A percentile compares a stretch with the other conserved stretches of the same genome.
phyloP scores from a whole-genome alignment of 2,797 vertebrate genomes.

The Bradypus variegatus region DNA sequence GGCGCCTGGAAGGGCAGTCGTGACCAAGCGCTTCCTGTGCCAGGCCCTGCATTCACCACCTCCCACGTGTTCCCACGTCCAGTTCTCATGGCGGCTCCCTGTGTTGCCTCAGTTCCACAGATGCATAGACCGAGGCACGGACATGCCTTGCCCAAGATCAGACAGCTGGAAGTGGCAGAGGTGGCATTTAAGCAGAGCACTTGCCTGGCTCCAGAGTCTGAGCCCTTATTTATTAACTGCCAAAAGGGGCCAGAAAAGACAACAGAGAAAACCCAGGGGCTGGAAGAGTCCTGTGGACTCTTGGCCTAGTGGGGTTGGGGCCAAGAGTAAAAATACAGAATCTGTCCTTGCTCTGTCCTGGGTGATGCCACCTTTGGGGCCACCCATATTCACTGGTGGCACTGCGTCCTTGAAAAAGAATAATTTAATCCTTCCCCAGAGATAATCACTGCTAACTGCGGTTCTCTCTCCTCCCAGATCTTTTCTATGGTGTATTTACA shows the following conservation, averaged over 20 bases:
- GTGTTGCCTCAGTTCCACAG: neutral
- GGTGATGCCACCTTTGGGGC: neutral
- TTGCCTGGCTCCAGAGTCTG: neutral
- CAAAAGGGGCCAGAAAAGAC: neutral
- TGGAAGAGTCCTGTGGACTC: neutral
- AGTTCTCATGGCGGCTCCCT: neutral
- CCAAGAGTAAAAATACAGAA: neutral
- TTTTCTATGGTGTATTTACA: neutral
- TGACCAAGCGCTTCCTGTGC: neutral
- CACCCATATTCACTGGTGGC: neutral
- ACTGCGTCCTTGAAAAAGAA: neutral
- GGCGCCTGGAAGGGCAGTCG: fast-evolving
- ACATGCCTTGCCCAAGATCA: neutral
- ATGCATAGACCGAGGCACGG: neutral
- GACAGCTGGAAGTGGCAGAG: neutral
- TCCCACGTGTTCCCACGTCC: fast-evolving
- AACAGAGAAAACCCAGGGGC: neutral
- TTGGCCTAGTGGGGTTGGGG: neutral
- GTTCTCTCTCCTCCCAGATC: neutral
- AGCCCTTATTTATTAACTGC: neutral
- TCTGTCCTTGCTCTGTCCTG: neutral
- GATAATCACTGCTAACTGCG: neutral
- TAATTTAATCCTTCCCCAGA: neutral
- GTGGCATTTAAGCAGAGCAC: neutral
- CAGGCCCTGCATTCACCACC: neutral